phyloP scores from a whole-genome alignment of 2,888 invertebrate genomes.

The Eupeodes latifasciatus region DNA sequence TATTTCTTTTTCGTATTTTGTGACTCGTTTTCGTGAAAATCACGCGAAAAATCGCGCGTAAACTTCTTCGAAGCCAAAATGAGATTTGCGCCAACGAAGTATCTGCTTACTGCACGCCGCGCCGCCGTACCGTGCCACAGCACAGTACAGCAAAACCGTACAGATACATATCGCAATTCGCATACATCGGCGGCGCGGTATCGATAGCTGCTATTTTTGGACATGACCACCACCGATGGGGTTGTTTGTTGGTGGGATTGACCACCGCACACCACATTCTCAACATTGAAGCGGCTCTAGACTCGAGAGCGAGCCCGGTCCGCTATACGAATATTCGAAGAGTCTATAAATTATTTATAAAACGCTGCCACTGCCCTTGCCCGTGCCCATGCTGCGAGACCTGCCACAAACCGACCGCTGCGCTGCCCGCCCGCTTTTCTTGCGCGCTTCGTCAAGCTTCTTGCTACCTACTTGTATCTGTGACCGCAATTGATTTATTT shows the following conservation, averaged over 20 bases:
- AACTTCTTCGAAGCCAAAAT: conserved; percentile 60
- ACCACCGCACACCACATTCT: conserved; percentile 61
- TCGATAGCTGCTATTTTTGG: conserved; percentile 73
- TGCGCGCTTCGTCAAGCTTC: conserved; percentile 19
- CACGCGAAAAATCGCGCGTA: conserved; percentile 63
- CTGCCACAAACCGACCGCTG: not conserved
- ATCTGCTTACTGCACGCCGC: conserved; percentile 33
- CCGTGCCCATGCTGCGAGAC: not conserved
- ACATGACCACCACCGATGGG: conserved; percentile 75
- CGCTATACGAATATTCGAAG: conserved; percentile 32
- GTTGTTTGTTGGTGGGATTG: conserved; percentile 72
- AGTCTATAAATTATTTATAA: conserved; percentile 76
- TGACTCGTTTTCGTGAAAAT: conserved; percentile 14
- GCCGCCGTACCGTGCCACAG: too few species aligned
- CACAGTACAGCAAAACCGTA: not conserved
- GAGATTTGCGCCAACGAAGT: conserved; percentile 71
- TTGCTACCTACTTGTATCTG: conserved; percentile 68
- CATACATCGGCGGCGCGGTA: conserved; percentile 19
- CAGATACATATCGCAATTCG: conserved; percentile 16
- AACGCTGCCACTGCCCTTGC: conserved; percentile 46
- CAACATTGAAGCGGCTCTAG: not conserved
- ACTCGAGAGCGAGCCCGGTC: conserved; percentile 2
- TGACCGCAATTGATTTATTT: conserved; percentile 76
- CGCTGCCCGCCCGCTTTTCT: not conserved
- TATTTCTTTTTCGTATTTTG: not conserved